Conservation (phyloP, 2,888 invertebrate species). For the Euclidia mi region DNA sequence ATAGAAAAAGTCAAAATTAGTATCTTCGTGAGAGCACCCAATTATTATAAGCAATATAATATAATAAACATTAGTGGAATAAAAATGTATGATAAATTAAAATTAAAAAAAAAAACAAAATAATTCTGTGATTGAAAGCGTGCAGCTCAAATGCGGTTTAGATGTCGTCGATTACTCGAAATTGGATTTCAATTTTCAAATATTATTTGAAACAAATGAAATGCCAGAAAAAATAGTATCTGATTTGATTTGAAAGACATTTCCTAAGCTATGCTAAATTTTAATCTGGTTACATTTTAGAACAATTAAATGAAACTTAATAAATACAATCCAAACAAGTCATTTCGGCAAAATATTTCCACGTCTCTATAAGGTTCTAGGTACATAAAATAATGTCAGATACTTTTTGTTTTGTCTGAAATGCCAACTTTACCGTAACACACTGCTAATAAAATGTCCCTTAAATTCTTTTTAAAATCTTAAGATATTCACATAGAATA, state of each 20-base stretch:
- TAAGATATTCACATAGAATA: constrained; percentile 1
- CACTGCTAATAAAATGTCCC: neutral
- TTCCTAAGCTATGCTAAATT: too few relatives aligned
- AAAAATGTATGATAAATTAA: constrained; percentile 40
- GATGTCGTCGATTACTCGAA: constrained; percentile 24
- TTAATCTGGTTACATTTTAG: too few relatives aligned
- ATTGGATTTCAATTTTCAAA: neutral
- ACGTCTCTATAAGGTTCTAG: too few relatives aligned
- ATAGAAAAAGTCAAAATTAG: constrained; percentile 45
- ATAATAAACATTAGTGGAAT: constrained; percentile 42
- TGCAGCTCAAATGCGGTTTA: constrained; percentile 56
- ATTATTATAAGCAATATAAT: constrained; percentile 64
- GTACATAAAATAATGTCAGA: constrained; percentile 11
- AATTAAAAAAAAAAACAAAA: constrained; percentile 45
- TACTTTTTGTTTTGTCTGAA: constrained; percentile 11
- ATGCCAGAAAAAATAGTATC: neutral
- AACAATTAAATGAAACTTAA: too few relatives aligned
- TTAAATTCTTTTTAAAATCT: neutral
- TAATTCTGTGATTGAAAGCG: constrained; percentile 63
- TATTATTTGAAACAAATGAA: neutral
- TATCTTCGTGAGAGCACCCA: constrained; percentile 65
- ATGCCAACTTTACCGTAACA: constrained; percentile 13
- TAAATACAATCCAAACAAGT: too few relatives aligned
- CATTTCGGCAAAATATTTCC: too few relatives aligned
- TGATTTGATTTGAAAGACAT: neutral